Evolutionary conservation across 2,888 invertebrate species (phyloP), one percentile per base, ranked within the genome.

Genomic region (Drosophila neutralis): DNA sequence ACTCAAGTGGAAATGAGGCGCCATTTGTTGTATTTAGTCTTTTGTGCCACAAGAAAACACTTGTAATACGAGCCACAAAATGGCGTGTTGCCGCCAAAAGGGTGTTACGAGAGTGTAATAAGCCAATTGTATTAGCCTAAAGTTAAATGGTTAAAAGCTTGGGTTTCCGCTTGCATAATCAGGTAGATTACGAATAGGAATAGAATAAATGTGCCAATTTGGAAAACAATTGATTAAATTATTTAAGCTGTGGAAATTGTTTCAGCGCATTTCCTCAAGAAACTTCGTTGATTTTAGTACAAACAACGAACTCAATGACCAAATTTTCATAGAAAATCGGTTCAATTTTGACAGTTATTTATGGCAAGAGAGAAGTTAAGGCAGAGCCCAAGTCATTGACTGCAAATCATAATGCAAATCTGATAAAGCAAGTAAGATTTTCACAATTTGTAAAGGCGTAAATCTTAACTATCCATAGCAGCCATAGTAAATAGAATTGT

Each of bases 1-100:
- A 74, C 79, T 78, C 82, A 70, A 56, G 80, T 82, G 74, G 73
- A 80, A 86, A 81, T 78, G 71, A 76, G 72, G 56, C 79, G 75
- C 62, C 85, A 74, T 87, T 87, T 87, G 75, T 80, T 73, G 58
- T 49, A 49, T 68, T 73, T 77, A 2, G 5, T 24, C 8, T 15
- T 24, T 8, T 29, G 29, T 35, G 45, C 62, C 56, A 59, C 4
- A 68, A 64, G 51, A 54, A 57, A 1, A 8, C 45, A 65, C 67
- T 70, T 72, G 58, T 76, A 65, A 35, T 24, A 21, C 27, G 13
- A 29, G 0, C 56, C 21, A 31, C 57, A 42, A 42, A 24, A 65
- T 68, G 68, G 63, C 68, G 59, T 78, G 63, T 64, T 63, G 48
- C 21, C 53, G 51, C 36, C 36, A 48, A 36, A 31, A 18, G 33